Evolutionary conservation across 1,140 invertebrate genomes (phyloP), one percentile per base, ranked within the genome.

Genomic region (Metopolophium dirhodum): DNA sequence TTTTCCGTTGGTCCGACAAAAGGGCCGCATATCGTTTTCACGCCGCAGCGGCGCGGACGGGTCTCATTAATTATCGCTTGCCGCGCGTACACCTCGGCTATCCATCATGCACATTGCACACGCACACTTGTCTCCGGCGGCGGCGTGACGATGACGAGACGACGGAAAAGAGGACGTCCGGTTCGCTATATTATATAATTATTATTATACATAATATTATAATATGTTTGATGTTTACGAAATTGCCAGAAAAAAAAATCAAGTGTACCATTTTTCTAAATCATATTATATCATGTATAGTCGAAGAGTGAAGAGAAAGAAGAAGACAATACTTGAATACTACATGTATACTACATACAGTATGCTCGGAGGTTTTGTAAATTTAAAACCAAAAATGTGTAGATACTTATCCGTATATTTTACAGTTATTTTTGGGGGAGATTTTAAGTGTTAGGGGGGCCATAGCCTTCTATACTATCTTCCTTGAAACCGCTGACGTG

Each of bases 21-120:
- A 91, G 68, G 41, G 68, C 61, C 57, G 61, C 41, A 57, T 77
- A 41, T 83, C 61, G 91, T 92, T 82, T 92, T 92, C 91, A 83
- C 91, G 77, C 61, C 22, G 37, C 23, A 18, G 88, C n/a, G 35
- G 35, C 35, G 88, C 23, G 35, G 51, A 57, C 88, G 88, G 37
- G 35, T 61, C 90, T 91, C 90, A 91, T 77, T 61, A 77, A 91
- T 91, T 91, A 91, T 91, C 20, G 26, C 37, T 54, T 45, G 45
- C 85, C 85, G 85, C 41, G 23, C 26, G 30, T 86, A 45, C 41
- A 20, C 26, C 41, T 86, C 85, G 45, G 41, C 88, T n/a, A 35
- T 89, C 49, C 30, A 89, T 57, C 88, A 57, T 51, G 49, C 51
- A 54, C 61, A 77, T 77, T 77, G 61, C 61, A 77, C 51, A 90